Percentiles rank a stretch among this genome's conserved stretches.
These are phyloP conservation scores for Siniperca chuatsi DNA, from an alignment of 2,113 vertebrate genomes.

Conservation along the genomic window DNA sequence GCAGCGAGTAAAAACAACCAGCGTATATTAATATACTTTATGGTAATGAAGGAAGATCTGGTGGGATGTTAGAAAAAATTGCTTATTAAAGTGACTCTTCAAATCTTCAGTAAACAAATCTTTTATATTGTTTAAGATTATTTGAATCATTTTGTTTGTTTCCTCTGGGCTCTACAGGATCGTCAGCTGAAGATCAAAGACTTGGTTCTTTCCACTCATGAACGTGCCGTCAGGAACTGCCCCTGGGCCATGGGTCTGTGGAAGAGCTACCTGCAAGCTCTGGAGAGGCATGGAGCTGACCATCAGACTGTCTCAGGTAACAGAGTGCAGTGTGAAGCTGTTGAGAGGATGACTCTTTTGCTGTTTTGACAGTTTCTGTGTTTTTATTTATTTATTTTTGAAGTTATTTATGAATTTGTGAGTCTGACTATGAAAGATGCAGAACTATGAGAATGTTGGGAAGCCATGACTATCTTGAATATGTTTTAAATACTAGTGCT, in stretches of 20 bases:
- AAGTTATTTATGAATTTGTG: no score
- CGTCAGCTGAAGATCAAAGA: conserved; percentile 95
- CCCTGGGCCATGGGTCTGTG: conserved; percentile 97
- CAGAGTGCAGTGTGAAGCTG: no score
- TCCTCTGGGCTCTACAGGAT: conserved; percentile 82
- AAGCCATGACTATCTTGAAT: background rate
- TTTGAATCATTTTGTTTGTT: background rate
- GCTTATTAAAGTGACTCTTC: background rate
- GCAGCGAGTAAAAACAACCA: background rate
- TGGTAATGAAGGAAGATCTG: background rate
- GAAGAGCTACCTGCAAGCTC: conserved; percentile 92
- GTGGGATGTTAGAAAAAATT: background rate
- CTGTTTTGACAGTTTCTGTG: background rate
- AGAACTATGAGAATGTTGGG: background rate
- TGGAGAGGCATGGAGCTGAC: conserved; percentile 92
- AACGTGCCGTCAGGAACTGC: conserved; percentile 95
- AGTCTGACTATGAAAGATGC: background rate
- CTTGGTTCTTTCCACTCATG: conserved; percentile 91
- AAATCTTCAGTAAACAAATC: background rate
- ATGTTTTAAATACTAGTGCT: background rate
- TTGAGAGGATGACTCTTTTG: background rate
- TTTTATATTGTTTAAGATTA: background rate
- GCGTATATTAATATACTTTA: background rate
- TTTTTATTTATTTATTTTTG: no score
- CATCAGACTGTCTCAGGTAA: conserved; percentile 89